Evolutionary conservation across 2,888 invertebrate species (phyloP).

Genomic region (Pardosa pseudoannulata): DNA sequence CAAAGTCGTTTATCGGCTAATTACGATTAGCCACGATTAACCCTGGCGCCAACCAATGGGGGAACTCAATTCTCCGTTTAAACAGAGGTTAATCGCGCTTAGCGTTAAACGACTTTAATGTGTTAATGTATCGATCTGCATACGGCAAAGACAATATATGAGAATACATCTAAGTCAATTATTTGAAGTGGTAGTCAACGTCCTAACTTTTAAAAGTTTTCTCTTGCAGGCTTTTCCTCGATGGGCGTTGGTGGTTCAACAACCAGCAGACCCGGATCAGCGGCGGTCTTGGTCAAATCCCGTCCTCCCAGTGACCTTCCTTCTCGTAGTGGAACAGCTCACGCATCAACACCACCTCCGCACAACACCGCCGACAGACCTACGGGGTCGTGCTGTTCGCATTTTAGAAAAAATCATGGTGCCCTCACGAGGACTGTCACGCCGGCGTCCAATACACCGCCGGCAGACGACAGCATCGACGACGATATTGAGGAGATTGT

Average conservation of each 20-base stretch:
- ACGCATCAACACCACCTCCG: background rate
- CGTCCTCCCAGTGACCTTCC: slow-evolving; percentile 14
- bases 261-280: slow-evolving; percentile 26
- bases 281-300: slow-evolving; percentile 21
- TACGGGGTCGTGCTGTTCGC: slow-evolving; percentile 53
- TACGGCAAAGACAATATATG: no score
- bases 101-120: no score
- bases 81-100: no score
- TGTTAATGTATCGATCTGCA: no score
- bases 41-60: no score
- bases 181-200: no score
- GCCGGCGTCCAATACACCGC: slow-evolving; percentile 2
- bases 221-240: background rate
- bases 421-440: slow-evolving; percentile 39
- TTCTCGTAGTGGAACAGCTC: background rate
- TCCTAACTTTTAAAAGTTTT: background rate
- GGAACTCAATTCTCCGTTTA: no score
- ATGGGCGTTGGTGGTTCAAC: slow-evolving; percentile 65
- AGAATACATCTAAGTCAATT: no score
- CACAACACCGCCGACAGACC: slow-evolving; percentile 26
- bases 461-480: slow-evolving; percentile 42
- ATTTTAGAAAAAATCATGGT: slow-evolving; percentile 48
- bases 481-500: slow-evolving; percentile 70
- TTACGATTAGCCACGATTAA: no score
- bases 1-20: no score